Evolutionary conservation across 2,797 vertebrate genomes (phyloP).

Genomic region (Gorsachius magnificus): DNA sequence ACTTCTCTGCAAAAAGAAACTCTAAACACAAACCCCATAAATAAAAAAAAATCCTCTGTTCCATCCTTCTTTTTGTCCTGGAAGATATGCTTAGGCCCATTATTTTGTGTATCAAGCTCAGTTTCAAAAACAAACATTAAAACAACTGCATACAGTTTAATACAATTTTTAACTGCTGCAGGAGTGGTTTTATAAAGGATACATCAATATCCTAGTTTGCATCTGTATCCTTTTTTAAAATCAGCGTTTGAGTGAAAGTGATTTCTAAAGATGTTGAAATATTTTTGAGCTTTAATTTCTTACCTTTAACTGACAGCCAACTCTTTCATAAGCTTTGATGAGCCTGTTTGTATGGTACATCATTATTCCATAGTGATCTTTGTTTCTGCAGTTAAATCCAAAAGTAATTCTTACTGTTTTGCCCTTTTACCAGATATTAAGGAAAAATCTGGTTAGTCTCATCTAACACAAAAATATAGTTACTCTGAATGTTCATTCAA

Average conservation of each 20-base stretch:
- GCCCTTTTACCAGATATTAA: conserved; percentile 75
- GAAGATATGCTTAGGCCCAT: accelerated
- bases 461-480: background rate
- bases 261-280: background rate
- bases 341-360: conserved; percentile 98
- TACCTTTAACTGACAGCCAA: conserved; percentile 91
- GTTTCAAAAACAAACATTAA: background rate
- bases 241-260: accelerated
- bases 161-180: background rate
- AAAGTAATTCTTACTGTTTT: conserved; percentile 87
- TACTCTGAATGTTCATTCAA: background rate
- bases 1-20: background rate
- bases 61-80: background rate
- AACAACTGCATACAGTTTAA: background rate
- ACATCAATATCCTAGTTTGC: background rate
- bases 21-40: background rate
- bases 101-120: background rate
- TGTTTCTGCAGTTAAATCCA: conserved; percentile 94
- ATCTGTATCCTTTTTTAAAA: background rate
- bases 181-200: background rate
- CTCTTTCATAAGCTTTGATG: conserved; percentile 94
- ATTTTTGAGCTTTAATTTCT: conserved; percentile 30
- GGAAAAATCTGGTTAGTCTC: conserved; percentile 61
- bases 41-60: background rate
- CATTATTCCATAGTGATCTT: conserved; percentile 96